These are phyloP conservation scores for Dicerorhinus sumatrensis DNA, from an alignment of 2,113 vertebrate species.

Conservation along the genomic window DNA sequence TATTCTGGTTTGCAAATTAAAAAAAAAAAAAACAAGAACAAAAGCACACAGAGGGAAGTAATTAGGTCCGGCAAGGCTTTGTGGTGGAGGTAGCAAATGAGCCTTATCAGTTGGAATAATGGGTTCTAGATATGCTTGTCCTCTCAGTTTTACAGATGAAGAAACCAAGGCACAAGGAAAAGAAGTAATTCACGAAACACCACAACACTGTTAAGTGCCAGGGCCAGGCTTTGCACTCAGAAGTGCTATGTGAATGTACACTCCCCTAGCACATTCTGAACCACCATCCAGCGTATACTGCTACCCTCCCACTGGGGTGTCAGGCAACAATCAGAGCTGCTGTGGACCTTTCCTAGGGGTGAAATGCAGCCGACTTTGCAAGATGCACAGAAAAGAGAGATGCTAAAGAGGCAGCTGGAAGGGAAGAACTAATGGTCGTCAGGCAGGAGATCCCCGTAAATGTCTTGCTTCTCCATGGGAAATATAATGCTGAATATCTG, in stretches of 20 bases:
- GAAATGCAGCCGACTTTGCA: fast-evolving
- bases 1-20: background rate
- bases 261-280: fast-evolving
- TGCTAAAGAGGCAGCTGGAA: background rate
- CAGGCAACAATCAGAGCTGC: background rate
- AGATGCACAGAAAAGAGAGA: background rate
- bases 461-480: background rate
- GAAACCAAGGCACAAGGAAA: background rate
- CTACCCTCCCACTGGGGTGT: background rate
- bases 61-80: background rate
- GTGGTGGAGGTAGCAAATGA: background rate
- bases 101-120: background rate
- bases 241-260: background rate
- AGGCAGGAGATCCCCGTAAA: background rate
- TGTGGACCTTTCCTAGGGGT: background rate
- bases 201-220: no score
- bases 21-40: background rate
- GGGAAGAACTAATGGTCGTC: background rate
- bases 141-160: background rate
- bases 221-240: no score
- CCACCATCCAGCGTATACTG: background rate
- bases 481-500: background rate
- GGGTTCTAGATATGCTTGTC: background rate
- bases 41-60: background rate
- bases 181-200: background rate